Evolutionary conservation across 2,113 vertebrate species (phyloP).

Genomic region (Chloebia gouldiae): DNA sequence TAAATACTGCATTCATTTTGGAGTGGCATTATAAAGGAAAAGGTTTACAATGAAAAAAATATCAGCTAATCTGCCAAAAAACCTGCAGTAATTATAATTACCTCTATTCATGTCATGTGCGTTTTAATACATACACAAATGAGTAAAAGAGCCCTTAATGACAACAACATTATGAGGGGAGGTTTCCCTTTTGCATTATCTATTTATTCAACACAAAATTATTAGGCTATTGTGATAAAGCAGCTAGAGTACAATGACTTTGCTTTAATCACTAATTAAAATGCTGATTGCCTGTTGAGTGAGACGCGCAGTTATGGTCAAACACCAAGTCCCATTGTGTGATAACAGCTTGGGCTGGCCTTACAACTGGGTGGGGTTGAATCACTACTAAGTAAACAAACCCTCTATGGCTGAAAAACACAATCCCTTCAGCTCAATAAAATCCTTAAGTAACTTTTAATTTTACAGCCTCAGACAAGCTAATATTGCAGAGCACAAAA

Average conservation of each 20-base stretch:
- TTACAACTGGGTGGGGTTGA: conserved; percentile 75
- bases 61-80: conserved; percentile 60
- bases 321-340: conserved; percentile 78
- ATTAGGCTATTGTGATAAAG: conserved; percentile 86
- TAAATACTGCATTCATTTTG: conserved; percentile 66
- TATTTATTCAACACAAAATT: conserved; percentile 85
- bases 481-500: conserved; percentile 62
- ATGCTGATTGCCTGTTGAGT: conserved; percentile 85
- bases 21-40: conserved; percentile 68
- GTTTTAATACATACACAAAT: conserved; percentile 76
- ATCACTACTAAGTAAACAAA: conserved; percentile 66
- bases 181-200: conserved; percentile 80
- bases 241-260: conserved; percentile 82
- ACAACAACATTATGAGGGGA: conserved; percentile 78
- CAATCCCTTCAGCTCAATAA: conserved; percentile 67
- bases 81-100: conserved; percentile 73
- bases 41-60: conserved; percentile 62
- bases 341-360: conserved; percentile 78
- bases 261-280: conserved; percentile 86
- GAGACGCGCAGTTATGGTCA: conserved; percentile 82
- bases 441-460: conserved; percentile 72
- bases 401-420: conserved; percentile 65
- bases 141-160: conserved; percentile 75
- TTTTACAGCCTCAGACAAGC: conserved; percentile 69
- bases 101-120: conserved; percentile 71